Evolutionary conservation across 2,113 vertebrate species (phyloP).

Genomic region (Oostethus manadensis): DNA sequence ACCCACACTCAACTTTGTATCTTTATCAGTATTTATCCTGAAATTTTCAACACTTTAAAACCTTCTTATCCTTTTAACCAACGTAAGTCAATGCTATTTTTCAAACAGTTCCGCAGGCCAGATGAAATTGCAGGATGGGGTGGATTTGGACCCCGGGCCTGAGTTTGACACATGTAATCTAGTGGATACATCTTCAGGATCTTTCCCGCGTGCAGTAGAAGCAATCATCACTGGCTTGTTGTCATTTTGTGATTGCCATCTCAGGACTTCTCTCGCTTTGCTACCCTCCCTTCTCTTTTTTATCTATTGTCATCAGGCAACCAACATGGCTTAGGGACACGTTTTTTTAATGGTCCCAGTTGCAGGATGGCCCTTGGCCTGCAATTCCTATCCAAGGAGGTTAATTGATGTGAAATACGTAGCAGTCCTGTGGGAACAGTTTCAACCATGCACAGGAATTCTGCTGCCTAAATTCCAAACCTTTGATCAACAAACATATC

Average conservation of each 20-base stretch:
- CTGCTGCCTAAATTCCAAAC: neutral
- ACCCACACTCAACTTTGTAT: no score
- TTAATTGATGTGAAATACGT: conserved; percentile 2
- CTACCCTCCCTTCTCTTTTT: neutral
- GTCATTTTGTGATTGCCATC: conserved; percentile 10
- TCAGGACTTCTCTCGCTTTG: neutral
- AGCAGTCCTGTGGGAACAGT: neutral
- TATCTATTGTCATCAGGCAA: no score
- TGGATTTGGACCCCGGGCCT: no score
- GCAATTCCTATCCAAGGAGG: conserved; percentile 15
- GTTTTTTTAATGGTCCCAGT: conserved; percentile 28
- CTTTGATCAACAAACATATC: conserved; percentile 11
- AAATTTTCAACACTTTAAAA: no score
- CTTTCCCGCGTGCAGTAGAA: neutral
- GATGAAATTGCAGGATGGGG: no score
- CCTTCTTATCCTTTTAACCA: no score
- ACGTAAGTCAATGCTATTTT: no score
- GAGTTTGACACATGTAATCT: no score
- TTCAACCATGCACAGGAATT: neutral
- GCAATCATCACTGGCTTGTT: conserved; percentile 9
- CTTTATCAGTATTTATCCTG: no score
- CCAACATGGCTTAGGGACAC: conserved; percentile 1
- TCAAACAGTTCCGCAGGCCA: no score
- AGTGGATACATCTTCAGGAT: neutral
- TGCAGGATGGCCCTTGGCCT: conserved; percentile 15